These are phyloP conservation scores for Bruchidius siliquastri DNA, from an alignment of 2,888 invertebrate genomes.

Conservation along the genomic window DNA sequence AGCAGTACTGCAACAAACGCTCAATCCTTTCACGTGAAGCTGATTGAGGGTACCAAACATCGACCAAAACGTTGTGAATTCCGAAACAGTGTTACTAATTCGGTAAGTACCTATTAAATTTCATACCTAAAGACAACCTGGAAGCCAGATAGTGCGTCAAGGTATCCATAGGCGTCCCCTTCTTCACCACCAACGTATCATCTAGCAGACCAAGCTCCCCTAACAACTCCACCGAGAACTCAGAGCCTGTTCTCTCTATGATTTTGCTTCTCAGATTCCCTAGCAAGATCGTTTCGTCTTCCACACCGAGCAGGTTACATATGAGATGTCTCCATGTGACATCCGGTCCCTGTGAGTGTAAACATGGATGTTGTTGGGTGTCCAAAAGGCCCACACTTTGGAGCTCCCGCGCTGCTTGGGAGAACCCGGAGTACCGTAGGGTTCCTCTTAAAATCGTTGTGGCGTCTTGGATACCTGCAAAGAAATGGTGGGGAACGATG, in stretches of 20 bases:
- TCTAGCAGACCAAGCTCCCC: constrained; percentile 85
- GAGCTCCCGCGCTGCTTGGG: constrained; percentile 81
- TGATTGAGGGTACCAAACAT: too few relatives aligned
- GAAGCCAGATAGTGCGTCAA: constrained; percentile 84
- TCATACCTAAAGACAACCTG: constrained; percentile 69
- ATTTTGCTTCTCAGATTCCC: constrained; percentile 86
- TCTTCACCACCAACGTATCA: constrained; percentile 76
- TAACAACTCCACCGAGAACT: constrained; percentile 67
- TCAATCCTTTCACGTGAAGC: too few relatives aligned
- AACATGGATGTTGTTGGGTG: constrained; percentile 75
- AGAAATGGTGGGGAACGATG: not conserved
- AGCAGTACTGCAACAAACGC: too few relatives aligned
- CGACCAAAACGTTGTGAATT: too few relatives aligned
- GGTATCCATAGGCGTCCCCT: constrained; percentile 86
- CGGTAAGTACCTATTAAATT: not conserved
- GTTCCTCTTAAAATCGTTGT: constrained; percentile 91
- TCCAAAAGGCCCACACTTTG: constrained; percentile 80
- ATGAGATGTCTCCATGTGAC: constrained; percentile 90
- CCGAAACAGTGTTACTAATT: too few relatives aligned
- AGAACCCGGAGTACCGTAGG: constrained; percentile 83
- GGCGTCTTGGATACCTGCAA: constrained; percentile 68
- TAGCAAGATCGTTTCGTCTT: constrained; percentile 83
- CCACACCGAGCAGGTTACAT: constrained; percentile 78
- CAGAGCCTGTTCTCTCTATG: constrained; percentile 69
- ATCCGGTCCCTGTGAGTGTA: constrained; percentile 95